Conservation (phyloP, 2,888 invertebrate genomes). For the Eilema griseolum region DNA sequence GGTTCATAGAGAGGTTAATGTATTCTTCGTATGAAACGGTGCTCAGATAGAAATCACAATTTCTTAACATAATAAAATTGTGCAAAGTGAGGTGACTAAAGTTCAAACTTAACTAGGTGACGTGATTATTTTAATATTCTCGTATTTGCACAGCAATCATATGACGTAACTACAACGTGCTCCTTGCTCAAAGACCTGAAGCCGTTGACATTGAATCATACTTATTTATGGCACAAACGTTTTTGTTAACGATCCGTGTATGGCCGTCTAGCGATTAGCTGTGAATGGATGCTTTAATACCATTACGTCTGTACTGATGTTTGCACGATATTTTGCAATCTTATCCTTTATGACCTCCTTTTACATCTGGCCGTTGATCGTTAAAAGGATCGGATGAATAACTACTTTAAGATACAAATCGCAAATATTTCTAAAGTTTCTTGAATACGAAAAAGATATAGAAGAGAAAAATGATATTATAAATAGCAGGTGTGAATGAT, state of each 20-base stretch:
- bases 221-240: conserved; percentile 78
- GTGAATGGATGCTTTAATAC: conserved; percentile 73
- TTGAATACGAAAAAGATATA: not conserved
- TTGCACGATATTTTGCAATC: conserved; percentile 52
- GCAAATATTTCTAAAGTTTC: not conserved
- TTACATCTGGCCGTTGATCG: conserved; percentile 49
- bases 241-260: conserved; percentile 72
- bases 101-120: conserved; percentile 6
- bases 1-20: not conserved
- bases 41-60: not conserved
- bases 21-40: not conserved
- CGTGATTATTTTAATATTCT: conserved; percentile 26
- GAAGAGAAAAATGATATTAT: not conserved
- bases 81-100: not conserved
- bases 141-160: conserved; percentile 31
- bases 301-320: conserved; percentile 59
- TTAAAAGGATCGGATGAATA: conserved; percentile 28
- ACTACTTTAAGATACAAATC: not conserved
- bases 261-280: conserved; percentile 67
- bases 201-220: conserved; percentile 81
- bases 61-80: not conserved
- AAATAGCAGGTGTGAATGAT: too few species aligned
- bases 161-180: conserved; percentile 58
- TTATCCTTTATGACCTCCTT: conserved; percentile 56
- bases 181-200: conserved; percentile 55